phyloP scores from a whole-genome alignment of 92 coral and sea anemone species.

The Paramuricea clavata region DNA sequence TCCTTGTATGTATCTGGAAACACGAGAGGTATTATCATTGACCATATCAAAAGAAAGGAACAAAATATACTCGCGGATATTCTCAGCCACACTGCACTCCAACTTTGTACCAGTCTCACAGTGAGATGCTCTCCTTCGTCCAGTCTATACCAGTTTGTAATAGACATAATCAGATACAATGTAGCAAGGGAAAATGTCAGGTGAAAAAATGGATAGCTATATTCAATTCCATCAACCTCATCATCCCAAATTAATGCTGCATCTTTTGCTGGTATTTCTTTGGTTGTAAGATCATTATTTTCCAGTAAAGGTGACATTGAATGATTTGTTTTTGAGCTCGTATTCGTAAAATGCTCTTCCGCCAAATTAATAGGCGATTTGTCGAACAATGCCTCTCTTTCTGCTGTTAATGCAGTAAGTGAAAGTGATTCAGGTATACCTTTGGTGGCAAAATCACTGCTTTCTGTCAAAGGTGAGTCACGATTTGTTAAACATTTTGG shows the following conservation, averaged over 20 bases:
- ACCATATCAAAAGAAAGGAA: conserved; percentile 95
- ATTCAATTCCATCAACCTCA: conserved; percentile 86
- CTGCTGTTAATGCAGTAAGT: too few species aligned
- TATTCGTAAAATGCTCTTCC: neutral
- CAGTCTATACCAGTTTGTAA: conserved; percentile 97
- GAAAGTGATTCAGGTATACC: too few species aligned
- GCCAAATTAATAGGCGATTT: neutral
- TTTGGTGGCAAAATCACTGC: too few species aligned
- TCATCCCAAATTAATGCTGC: conserved; percentile 71
- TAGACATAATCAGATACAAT: conserved; percentile 90
- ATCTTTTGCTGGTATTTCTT: conserved; percentile 28
- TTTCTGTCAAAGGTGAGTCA: too few species aligned
- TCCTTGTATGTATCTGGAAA: conserved; percentile 92
- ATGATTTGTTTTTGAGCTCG: neutral
- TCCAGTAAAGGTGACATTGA: conserved; percentile 20
- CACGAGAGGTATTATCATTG: conserved; percentile 90
- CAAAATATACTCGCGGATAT: conserved; percentile 95
- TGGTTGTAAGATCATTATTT: neutral
- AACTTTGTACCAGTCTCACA: conserved; percentile 87
- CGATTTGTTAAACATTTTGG: too few species aligned
- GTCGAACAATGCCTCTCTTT: neutral
- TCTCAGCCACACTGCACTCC: conserved; percentile 99
- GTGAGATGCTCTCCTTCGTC: conserved; percentile 91
- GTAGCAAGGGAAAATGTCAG: conserved; percentile 84
- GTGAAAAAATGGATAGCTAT: conserved; percentile 96